Percentiles rank a stretch among this genome's conserved stretches.
Conservation (phyloP, 2,888 invertebrate species). For the Rhamnusium bicolor region DNA sequence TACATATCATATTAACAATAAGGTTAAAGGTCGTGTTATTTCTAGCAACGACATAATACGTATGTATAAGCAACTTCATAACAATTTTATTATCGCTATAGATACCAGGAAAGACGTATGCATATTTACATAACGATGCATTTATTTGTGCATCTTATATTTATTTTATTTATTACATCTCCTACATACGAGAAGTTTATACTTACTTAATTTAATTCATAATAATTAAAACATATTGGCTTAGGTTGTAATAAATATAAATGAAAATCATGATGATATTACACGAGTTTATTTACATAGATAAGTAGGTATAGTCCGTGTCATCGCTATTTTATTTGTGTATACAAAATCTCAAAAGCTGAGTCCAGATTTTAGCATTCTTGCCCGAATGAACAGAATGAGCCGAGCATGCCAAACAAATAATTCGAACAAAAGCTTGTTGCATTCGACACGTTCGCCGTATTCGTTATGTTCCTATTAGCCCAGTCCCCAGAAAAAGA, state of each 20-base stretch:
- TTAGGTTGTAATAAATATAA: neutral
- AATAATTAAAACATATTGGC: neutral
- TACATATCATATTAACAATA: slow-evolving; percentile 1
- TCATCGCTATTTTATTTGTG: no score
- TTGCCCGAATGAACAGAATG: no score
- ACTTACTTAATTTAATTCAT: neutral
- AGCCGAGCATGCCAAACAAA: no score
- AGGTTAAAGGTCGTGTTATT: slow-evolving; percentile 18
- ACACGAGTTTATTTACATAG: no score
- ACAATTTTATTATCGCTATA: neutral
- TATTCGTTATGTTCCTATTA: no score
- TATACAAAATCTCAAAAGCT: no score
- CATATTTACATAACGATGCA: slow-evolving; percentile 7
- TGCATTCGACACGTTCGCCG: no score
- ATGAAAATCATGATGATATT: neutral
- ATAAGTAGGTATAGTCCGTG: no score
- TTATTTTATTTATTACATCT: slow-evolving; percentile 3
- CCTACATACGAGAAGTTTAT: slow-evolving; percentile 1
- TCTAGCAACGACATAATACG: neutral
- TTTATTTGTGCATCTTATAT: neutral
- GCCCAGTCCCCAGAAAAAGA: no score
- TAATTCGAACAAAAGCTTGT: no score
- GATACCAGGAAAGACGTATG: neutral
- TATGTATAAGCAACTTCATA: neutral
- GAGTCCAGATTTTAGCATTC: no score